Conservation (phyloP, 2,797 vertebrate species). For the Acipenser transmontanus region DNA sequence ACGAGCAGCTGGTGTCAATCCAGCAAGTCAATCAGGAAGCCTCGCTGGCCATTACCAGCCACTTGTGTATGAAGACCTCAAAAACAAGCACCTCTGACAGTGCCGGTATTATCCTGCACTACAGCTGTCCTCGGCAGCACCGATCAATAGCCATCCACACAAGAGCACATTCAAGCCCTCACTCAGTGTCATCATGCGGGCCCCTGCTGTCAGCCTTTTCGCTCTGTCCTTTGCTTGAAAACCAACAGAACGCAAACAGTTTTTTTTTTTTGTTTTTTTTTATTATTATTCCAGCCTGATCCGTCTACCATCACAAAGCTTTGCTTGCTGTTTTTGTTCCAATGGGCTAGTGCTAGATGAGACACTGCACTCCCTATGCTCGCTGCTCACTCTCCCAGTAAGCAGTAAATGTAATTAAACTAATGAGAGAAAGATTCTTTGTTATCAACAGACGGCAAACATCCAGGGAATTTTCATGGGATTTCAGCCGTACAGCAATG, state of each 20-base stretch:
- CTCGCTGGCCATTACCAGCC: constrained; percentile 11
- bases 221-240: neutral
- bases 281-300: too few species aligned
- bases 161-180: constrained; percentile 35
- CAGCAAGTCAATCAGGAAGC: neutral
- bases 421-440: constrained; percentile 5
- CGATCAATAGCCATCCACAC: constrained; percentile 38
- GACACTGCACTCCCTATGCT: neutral
- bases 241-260: neutral
- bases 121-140: constrained; percentile 48
- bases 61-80: neutral
- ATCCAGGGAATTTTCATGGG: too few species aligned
- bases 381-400: constrained; percentile 7
- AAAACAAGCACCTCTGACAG: constrained; percentile 1
- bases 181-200: neutral
- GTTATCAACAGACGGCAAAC: too few species aligned
- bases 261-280: too few species aligned
- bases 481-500: neutral
- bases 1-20: constrained; percentile 5
- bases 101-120: constrained; percentile 21
- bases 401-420: constrained; percentile 13
- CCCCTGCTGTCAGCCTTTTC: neutral
- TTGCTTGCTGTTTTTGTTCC: neutral
- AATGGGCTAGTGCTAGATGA: neutral
- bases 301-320: neutral